Evolutionary conservation across 2,888 invertebrate species (phyloP), one percentile per base, ranked within the genome.

Genomic region (Alitta virens): DNA sequence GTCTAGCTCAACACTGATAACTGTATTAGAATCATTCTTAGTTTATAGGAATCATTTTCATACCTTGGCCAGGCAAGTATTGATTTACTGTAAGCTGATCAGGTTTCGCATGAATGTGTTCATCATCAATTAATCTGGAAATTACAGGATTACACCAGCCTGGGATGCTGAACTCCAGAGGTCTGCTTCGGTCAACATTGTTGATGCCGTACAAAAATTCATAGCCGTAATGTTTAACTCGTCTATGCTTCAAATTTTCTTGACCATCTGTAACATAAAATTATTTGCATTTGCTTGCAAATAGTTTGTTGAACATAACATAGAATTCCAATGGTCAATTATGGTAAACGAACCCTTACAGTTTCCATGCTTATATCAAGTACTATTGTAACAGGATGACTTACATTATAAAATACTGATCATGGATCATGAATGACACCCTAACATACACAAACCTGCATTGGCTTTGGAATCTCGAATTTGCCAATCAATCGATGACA

Each of bases 171-270:
- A 88, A 85, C 0, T 82, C 71, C 16, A 81, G 82, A 0, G 92
- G 92, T 56, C 85, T 81, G 59, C 86, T 80, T 59, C 87, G 84
- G 80, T 95, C 90, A 0, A 95, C 90, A 82, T 90, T 90, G 83
- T 96, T 96, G 25, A 86, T 88, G 54, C 88, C 90, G 82, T 97
- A 97, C 66, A 89, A 84, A 80, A 97, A 97, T 78, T 94, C 92
- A 81, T 88, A 96, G 0, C 96, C 96, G 83, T 88, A 96, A 83
- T 96, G 96, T 77, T 88, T 89, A 0, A 95, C 96, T 83, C 87
- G 86, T 42, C 96, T 85, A 76, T 94, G 89, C 78, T 93, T 95
- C 62, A 81, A 60, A 24, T 64, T 66, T 23, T n/a, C n/a, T 46
- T 46, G 18, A 16, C 21, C 21, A 46, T 46, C 46, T 46, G 46